These are phyloP conservation scores for Atlantisia rogersi DNA, from an alignment of 2,113 vertebrate species.

Conservation along the genomic window DNA sequence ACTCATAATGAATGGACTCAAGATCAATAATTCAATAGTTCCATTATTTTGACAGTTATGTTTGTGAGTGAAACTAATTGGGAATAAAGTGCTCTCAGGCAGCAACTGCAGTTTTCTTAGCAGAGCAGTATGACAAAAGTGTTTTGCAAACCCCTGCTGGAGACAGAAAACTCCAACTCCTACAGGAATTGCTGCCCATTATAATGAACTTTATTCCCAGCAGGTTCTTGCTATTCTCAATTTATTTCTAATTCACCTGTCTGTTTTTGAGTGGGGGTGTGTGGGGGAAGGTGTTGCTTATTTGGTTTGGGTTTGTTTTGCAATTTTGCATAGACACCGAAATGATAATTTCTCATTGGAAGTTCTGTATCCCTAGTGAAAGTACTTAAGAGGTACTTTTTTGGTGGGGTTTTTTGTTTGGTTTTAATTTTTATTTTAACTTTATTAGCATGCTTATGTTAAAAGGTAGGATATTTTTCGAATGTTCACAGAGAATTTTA, in stretches of 20 bases:
- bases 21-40: slow-evolving; percentile 13
- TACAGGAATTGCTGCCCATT: neutral
- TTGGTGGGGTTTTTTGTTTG: neutral
- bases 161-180: neutral
- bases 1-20: neutral
- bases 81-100: neutral
- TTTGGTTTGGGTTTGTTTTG: neutral
- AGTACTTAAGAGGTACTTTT: neutral
- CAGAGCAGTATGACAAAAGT: neutral
- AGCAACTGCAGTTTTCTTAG: neutral
- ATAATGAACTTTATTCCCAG: neutral
- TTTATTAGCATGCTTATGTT: neutral
- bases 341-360: neutral
- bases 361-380: neutral
- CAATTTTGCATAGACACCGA: neutral
- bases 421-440: neutral
- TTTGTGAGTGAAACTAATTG: slow-evolving; percentile 3
- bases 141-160: neutral
- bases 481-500: neutral
- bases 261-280: neutral
- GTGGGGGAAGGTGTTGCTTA: too few species aligned
- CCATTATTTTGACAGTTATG: slow-evolving; percentile 24
- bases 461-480: neutral
- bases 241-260: neutral
- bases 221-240: neutral